phyloP scores from a whole-genome alignment of 1,140 invertebrate genomes.

The Cotesia vestalis region DNA sequence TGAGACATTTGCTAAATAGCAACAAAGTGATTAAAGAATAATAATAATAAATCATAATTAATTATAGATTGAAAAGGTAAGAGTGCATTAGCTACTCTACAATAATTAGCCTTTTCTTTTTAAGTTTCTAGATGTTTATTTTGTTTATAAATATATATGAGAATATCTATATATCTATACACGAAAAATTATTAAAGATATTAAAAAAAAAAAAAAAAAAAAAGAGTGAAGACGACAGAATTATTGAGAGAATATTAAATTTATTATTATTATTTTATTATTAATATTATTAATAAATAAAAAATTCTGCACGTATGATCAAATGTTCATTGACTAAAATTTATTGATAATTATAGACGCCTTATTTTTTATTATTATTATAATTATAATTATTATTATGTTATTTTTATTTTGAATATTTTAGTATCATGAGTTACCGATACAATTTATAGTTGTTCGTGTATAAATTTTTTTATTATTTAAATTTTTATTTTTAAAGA shows the following conservation, averaged over 20 bases:
- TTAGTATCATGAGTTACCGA: no score
- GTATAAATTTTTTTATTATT: no score
- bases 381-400: no score
- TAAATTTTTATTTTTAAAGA: no score
- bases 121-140: conserved; percentile 63
- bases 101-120: conserved; percentile 50
- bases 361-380: no score
- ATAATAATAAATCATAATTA: conserved; percentile 20
- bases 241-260: conserved; percentile 2
- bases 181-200: conserved; percentile 26
- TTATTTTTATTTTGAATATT: no score
- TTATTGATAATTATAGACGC: conserved; percentile 15
- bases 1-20: background rate
- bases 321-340: no score
- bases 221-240: conserved; percentile 26
- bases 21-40: conserved; percentile 30
- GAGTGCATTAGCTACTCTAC: conserved; percentile 41
- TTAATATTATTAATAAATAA: conserved; percentile 1
- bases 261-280: conserved; percentile 1
- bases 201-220: conserved; percentile 37
- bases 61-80: conserved; percentile 26
- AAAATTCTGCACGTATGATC: background rate
- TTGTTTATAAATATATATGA: conserved; percentile 42
- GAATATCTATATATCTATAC: conserved; percentile 31
- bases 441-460: no score